Evolutionary conservation across 2,797 vertebrate genomes (phyloP), one percentile per base, ranked within the genome.

Genomic region (Labroides dimidiatus): DNA sequence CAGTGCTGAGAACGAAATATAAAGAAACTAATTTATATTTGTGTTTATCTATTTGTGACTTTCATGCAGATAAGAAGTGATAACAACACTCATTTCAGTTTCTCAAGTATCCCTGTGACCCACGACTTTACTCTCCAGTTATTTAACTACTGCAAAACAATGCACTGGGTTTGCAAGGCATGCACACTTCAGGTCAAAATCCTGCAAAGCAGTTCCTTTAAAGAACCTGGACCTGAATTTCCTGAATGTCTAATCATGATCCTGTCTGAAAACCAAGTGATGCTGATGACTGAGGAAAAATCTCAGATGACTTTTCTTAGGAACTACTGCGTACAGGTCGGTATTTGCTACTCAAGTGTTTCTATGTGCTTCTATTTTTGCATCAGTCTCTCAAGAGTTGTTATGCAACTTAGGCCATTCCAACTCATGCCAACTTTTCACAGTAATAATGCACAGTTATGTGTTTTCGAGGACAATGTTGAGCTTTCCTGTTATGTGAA

Each of bases 301-400:
- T 21, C 24, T 16, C 52, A 51, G 3, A 39, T 2, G 39, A 2
- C 4, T 16, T 11, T 17, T 21, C 4, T 62, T 24, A 50, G 55
- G 56, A 64, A 61, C 36, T 64, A n/a, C 45, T 58, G 4, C 55
- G 1, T 19, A n/a, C 67, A 82, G 82, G 80, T 88, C 60, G 69
- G 84, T 11, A 36, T 71, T 4, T 54, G 13, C 49, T 73, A 6
- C 41, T 13, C 12, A 1, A 47, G 2, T 33, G 49, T 55, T 41
- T 37, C 21, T 39, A 2, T 37, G 21, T 3, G 12, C 6, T 44
- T n/a, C 64, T 6, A 27, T 2, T 53, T 48, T 5, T 51, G n/a
- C 47, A 19, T 64, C 16, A 16, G 17, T 36, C 24, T 50, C 20
- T 65, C 0, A 43, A 39, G 6, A 4, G 16, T 6, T 69, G 30